A percentile compares a stretch with the other conserved stretches of the same genome.
Conservation (phyloP, 2,797 vertebrate genomes). For the Neosilurus mollespiculum region DNA sequence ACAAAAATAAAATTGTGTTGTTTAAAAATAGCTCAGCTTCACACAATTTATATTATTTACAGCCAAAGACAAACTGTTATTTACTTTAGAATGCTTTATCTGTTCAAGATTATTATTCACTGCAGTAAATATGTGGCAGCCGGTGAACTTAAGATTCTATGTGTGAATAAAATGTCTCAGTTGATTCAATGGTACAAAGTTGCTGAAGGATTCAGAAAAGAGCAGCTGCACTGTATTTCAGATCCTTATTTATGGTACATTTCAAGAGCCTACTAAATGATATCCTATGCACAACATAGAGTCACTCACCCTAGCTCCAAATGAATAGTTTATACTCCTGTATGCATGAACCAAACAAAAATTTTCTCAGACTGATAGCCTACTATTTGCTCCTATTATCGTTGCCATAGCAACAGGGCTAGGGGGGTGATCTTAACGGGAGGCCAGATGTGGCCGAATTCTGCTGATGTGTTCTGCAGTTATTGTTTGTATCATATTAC, state of each 20-base stretch:
- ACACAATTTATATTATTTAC: not conserved
- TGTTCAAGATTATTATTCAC: not conserved
- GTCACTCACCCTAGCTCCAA: not conserved
- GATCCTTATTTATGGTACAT: slow-evolving; percentile 7
- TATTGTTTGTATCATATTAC: slow-evolving; percentile 40
- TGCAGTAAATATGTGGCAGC: not conserved
- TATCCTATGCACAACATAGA: not conserved
- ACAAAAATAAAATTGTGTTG: not conserved
- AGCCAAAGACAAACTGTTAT: not conserved
- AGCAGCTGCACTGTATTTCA: not conserved
- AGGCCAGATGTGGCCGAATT: slow-evolving; percentile 35
- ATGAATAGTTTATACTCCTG: slow-evolving; percentile 28
- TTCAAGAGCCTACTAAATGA: not conserved
- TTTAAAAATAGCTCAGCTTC: not conserved
- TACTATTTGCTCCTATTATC: slow-evolving; percentile 33
- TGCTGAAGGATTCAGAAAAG: slow-evolving; percentile 3
- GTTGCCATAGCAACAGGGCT: slow-evolving; percentile 47
- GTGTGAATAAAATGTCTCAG: not conserved
- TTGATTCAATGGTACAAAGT: not conserved
- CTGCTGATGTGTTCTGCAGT: slow-evolving; percentile 14
- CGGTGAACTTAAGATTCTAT: not conserved
- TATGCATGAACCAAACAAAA: slow-evolving; percentile 41
- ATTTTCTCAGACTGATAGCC: slow-evolving; percentile 37
- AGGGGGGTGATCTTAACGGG: slow-evolving; percentile 37
- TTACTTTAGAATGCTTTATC: not conserved